A percentile compares a stretch with the other conserved stretches of the same genome.
Conservation (phyloP, 1,140 invertebrate species). For the Vanessa atalanta region DNA sequence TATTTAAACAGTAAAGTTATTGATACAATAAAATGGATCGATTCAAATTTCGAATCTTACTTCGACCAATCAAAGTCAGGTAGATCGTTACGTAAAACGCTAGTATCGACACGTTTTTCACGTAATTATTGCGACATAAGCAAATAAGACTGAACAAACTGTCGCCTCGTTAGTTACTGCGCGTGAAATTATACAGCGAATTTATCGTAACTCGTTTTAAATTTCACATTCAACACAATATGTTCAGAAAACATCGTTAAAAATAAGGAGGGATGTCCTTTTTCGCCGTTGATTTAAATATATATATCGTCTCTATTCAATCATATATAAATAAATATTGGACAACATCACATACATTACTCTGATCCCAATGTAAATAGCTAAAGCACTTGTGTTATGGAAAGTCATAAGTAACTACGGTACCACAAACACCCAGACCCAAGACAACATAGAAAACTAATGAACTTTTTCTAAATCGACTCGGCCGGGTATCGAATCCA, state of each 20-base stretch:
- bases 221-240: constrained; percentile 1
- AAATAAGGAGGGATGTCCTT: neutral
- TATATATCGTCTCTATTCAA: neutral
- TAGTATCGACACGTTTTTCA: neutral
- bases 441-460: too few relatives aligned
- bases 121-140: neutral
- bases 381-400: too few relatives aligned
- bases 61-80: neutral
- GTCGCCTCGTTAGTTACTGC: neutral
- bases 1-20: too few relatives aligned
- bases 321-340: too few relatives aligned
- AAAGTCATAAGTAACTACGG: too few relatives aligned
- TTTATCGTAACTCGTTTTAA: neutral
- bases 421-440: too few relatives aligned
- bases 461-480: too few relatives aligned
- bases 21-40: neutral
- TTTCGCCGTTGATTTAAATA: neutral
- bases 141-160: neutral
- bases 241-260: neutral
- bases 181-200: constrained; percentile 1
- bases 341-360: too few relatives aligned
- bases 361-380: too few relatives aligned
- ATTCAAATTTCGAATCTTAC: neutral
- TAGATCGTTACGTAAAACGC: neutral
- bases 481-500: too few relatives aligned